A percentile compares a stretch with the other conserved stretches of the same genome.
Evolutionary conservation across 2,888 invertebrate genomes (phyloP).

Genomic region (Drosophila heteroneura): DNA sequence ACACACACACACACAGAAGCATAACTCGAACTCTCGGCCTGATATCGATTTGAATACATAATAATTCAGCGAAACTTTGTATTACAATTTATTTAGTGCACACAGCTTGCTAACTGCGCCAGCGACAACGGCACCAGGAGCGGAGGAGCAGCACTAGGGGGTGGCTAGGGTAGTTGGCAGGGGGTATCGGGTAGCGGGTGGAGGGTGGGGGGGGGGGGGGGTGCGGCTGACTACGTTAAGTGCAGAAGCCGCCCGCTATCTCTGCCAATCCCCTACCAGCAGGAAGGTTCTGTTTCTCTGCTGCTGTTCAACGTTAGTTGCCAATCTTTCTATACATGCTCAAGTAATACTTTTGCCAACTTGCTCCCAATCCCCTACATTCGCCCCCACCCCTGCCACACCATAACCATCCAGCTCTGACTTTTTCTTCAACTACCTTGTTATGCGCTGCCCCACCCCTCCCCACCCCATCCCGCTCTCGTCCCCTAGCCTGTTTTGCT

Average conservation of each 20-base stretch:
- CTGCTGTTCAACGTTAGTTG: conserved; percentile 47
- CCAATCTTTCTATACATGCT: conserved; percentile 70
- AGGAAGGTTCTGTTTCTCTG: not conserved
- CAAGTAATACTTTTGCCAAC: conserved; percentile 73
- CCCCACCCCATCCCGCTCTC: not conserved
- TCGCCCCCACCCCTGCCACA: not conserved
- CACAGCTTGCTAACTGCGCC: conserved; percentile 40
- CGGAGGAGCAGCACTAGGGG: not conserved
- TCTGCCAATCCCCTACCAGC: not conserved
- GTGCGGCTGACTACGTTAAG: conserved; percentile 20
- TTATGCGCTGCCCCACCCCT: not conserved
- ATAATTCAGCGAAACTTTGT: conserved; percentile 80
- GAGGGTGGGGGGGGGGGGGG: not conserved
- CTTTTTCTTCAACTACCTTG: conserved; percentile 43
- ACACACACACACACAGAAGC: conserved; percentile 2
- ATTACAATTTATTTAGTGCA: conserved; percentile 80
- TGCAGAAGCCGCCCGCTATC: conserved; percentile 24
- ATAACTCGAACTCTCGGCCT: conserved; percentile 54
- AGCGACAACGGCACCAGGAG: not conserved
- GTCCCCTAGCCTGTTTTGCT: not conserved
- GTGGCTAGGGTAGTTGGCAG: not conserved
- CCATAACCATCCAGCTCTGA: not conserved
- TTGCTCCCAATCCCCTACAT: conserved; percentile 18
- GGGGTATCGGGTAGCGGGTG: no score
- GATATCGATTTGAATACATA: conserved; percentile 80